Evolutionary conservation across 2,797 vertebrate genomes (phyloP), one percentile per base, ranked within the genome.

Genomic region (Sciurus carolinensis): DNA sequence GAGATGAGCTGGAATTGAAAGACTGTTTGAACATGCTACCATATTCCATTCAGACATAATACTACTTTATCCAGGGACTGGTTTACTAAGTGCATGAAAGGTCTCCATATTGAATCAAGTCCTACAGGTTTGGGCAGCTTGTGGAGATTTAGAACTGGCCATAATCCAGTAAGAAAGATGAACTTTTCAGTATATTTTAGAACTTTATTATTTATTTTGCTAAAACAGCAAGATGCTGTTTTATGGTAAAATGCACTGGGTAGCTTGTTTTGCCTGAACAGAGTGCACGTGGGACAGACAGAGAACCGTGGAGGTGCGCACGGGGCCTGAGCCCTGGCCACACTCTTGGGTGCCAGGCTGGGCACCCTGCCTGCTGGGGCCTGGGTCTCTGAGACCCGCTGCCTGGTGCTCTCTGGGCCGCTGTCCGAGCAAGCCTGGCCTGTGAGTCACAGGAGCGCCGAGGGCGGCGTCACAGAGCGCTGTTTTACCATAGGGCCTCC

Each of bases 401-500:
- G 33, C 62, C 44, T 10, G 7, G 13, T 69, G 28, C 42, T 20
- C 85, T 44, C 8, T 39, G 20, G 62, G 86, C 36, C 75, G 15
- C 1, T 62, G 33, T 6, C 52, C 30, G 10, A 87, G 36, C 47
- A 30, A 42, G n/a, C 66, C 9, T 82, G 72, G 30, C 24, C n/a
- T 71, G 3, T 22, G 28, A 3, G 7, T 52, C 50, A 39, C 39
- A 24, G 59, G 71, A 17, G 42, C 12, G 47, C 7, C 5, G 67
- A 87, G 22, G 15, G 1, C 26, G 1, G 59, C 73, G 15, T 98
- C 76, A 97, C 4, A 22, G 24, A 39, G 7, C 3, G 0, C 82
- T 73, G 4, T 97, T 95, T 96, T 76, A 7, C 86, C 90, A 90
- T 95, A 99, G 99, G 98, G 98, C 85, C 98, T 98, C 89, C 99